Evolutionary conservation across 2,888 invertebrate species (phyloP).

Genomic region (Meloe dianella): DNA sequence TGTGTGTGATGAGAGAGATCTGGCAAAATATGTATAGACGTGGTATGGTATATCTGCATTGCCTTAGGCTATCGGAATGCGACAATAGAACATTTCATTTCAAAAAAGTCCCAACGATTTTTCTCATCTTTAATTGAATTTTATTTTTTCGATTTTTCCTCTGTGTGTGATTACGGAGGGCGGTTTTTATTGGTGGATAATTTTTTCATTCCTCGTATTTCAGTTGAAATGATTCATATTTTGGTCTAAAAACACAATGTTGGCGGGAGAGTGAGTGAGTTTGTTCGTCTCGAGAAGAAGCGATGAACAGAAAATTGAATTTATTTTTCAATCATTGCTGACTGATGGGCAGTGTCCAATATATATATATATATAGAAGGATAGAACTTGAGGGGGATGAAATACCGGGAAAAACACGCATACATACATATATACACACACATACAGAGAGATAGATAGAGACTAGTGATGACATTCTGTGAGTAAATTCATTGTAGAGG

Average conservation of each 20-base stretch:
- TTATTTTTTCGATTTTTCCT: not conserved
- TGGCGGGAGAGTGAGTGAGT: not conserved
- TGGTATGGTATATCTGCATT: not conserved
- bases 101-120: slow-evolving; percentile 1
- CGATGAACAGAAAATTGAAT: slow-evolving; percentile 60
- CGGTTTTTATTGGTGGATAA: not conserved
- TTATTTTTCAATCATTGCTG: slow-evolving; percentile 62
- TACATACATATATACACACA: slow-evolving; percentile 24
- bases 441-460: slow-evolving; percentile 35
- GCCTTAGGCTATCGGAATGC: not conserved
- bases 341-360: slow-evolving; percentile 59
- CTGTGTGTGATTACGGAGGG: no score
- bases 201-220: not conserved
- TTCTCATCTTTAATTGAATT: not conserved
- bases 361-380: no score
- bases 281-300: slow-evolving; percentile 46
- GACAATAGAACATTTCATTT: slow-evolving; percentile 17
- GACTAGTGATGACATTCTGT: slow-evolving; percentile 36
- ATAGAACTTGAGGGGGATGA: slow-evolving; percentile 14
- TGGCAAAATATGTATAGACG: not conserved
- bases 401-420: slow-evolving; percentile 14
- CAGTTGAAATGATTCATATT: not conserved
- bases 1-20: not conserved
- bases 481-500: slow-evolving; percentile 44
- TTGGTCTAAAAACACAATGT: slow-evolving; percentile 9